These are phyloP conservation scores for Eremobia ochroleuca DNA, from an alignment of 2,888 invertebrate species.

Conservation along the genomic window DNA sequence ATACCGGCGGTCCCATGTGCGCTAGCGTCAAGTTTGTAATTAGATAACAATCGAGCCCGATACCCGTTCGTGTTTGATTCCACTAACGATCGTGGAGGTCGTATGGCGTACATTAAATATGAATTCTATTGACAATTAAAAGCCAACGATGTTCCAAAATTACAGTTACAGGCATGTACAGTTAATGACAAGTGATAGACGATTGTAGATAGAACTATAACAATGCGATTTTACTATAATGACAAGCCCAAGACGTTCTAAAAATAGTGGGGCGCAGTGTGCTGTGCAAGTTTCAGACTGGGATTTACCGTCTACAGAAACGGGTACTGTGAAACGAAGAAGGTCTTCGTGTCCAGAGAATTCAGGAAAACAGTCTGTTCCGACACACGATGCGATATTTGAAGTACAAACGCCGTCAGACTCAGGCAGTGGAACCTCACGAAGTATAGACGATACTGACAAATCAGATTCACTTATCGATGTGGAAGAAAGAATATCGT, in stretches of 20 bases:
- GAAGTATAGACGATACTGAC: constrained; percentile 82
- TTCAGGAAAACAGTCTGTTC: constrained; percentile 71
- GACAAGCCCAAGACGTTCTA: constrained; percentile 89
- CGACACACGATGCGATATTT: constrained; percentile 80
- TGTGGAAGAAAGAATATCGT: constrained; percentile 88
- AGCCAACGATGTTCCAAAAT: constrained; percentile 77
- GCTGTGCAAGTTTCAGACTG: constrained; percentile 91
- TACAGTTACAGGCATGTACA: constrained; percentile 49
- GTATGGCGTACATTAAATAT: constrained; percentile 65
- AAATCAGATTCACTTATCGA: constrained; percentile 84
- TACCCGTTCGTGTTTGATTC: constrained; percentile 83
- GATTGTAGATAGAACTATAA: constrained; percentile 72
- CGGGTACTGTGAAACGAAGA: constrained; percentile 94
- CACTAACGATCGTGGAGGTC: constrained; percentile 79
- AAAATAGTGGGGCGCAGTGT: constrained; percentile 85
- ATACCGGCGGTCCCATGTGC: constrained; percentile 82
- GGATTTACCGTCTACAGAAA: constrained; percentile 93
- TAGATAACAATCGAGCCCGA: constrained; percentile 87
- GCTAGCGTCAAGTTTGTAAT: constrained; percentile 85
- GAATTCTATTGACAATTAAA: constrained; percentile 68
- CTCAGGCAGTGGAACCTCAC: constrained; percentile 85
- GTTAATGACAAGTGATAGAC: constrained; percentile 48
- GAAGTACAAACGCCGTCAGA: constrained; percentile 87
- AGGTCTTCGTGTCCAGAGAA: constrained; percentile 90
- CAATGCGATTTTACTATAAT: constrained; percentile 85